Evolutionary conservation across 2,113 vertebrate species (phyloP), one percentile per base, ranked within the genome.

Genomic region (Dinomys branickii): DNA sequence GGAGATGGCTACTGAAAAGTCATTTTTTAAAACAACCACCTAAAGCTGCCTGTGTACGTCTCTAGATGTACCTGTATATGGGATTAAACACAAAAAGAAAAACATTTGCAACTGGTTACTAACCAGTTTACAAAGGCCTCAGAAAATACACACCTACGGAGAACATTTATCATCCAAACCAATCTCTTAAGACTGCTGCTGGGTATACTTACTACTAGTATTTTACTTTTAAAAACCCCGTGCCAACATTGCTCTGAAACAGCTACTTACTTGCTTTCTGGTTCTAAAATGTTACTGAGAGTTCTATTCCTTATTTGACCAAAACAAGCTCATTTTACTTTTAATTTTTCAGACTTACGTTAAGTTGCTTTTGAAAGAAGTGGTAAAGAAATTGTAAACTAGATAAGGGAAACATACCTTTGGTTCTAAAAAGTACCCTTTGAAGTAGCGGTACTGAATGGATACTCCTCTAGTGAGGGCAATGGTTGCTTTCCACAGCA

Each of bases 381-480:
- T 90, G 44, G 56, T 97, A 81, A 85, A 80, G 65, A 93, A 94
- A 94, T 19, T 97, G 96, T 65, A 98, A 97, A 96, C 67, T 92
- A 95, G 97, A 97, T 94, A 82, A 97, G 96, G 73, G 97, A 88
- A 91, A 98, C 95, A 95, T 98, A 99, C 98, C 99, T 99, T 99
- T 67, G 99, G 98, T 97, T 99, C 99, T 95, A 99, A 95, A 98
- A 99, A 99, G 98, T 98, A 99, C 75, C 99, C 99, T 98, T 98
- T 99, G 97, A 99, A 99, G 97, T 99, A 99, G 38, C 99, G 99
- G 97, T 99, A 99, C 19, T 96, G 93, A 98, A 98, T 89, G 80
- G 98, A 98, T 80, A 96, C 94, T 96, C 99, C 99, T 98, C 95
- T 98, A 20, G 98, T 98, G 56, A 99, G 98, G 80, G 92, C 89